Evolutionary conservation across 2,888 invertebrate species (phyloP).

Genomic region (Yponomeuta evonymella): DNA sequence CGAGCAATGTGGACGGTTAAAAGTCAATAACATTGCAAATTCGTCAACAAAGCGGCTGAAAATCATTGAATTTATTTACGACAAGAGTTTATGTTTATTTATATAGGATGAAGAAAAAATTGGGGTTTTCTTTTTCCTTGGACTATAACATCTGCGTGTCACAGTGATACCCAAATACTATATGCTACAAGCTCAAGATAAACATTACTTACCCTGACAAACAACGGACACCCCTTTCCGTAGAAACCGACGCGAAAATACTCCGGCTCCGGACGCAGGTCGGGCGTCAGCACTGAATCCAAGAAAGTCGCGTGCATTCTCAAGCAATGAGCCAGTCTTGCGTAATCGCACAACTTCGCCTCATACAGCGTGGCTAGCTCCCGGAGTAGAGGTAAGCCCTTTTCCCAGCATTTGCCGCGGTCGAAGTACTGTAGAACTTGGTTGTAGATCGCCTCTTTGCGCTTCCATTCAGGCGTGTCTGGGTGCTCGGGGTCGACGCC

Average conservation of each 20-base stretch:
- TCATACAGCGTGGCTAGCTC: constrained; percentile 93
- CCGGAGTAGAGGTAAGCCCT: constrained; percentile 93
- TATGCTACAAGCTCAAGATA: not conserved
- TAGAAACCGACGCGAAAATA: constrained; percentile 97
- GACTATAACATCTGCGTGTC: no score
- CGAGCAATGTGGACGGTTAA: no score
- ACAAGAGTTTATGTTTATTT: no score
- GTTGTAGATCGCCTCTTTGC: constrained; percentile 91
- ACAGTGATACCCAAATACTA: no score
- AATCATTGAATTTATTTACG: no score
- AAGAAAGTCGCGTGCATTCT: constrained; percentile 92
- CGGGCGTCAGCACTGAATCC: constrained; percentile 90
- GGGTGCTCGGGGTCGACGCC: constrained; percentile 82
- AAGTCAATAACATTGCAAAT: no score
- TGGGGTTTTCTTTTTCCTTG: no score
- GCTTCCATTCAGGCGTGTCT: constrained; percentile 89
- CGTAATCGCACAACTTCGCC: constrained; percentile 89
- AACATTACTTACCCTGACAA: constrained; percentile 85
- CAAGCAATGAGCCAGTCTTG: constrained; percentile 88
- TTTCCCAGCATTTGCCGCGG: constrained; percentile 98
- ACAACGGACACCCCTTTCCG: constrained; percentile 94
- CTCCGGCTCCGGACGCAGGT: constrained; percentile 93
- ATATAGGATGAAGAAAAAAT: no score
- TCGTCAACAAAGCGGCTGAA: no score
- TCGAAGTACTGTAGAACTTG: constrained; percentile 95